Evolutionary conservation across 2,113 vertebrate species (phyloP).

Genomic region (Labeo catla): DNA sequence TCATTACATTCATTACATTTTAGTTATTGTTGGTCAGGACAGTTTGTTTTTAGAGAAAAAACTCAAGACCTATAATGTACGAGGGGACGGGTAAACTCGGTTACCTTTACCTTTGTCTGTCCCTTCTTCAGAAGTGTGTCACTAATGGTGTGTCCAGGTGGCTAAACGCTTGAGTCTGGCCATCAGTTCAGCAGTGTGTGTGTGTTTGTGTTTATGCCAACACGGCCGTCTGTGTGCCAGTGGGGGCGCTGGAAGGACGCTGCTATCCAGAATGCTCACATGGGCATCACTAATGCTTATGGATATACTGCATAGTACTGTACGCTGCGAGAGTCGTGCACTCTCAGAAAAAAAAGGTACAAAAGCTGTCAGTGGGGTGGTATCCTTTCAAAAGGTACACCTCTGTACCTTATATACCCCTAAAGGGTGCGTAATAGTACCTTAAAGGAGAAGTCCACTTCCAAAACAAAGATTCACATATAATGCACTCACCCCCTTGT

Average conservation of each 20-base stretch:
- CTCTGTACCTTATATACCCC: too few relatives aligned
- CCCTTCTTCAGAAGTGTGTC: not conserved
- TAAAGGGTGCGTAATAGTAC: too few relatives aligned
- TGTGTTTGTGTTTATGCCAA: conserved; percentile 5
- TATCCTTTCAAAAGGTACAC: too few relatives aligned
- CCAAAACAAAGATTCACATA: too few relatives aligned
- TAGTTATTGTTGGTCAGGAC: not conserved
- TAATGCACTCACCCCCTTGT: too few relatives aligned
- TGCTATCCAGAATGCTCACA: not conserved
- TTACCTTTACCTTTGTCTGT: not conserved
- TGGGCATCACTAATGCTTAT: not conserved
- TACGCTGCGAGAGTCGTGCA: too few relatives aligned
- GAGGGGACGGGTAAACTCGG: not conserved
- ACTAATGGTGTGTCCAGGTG: conserved; percentile 36
- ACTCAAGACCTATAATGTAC: too few relatives aligned
- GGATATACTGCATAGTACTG: not conserved
- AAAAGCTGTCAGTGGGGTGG: too few relatives aligned
- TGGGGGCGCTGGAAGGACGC: not conserved
- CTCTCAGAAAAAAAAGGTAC: too few relatives aligned
- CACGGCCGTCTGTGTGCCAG: conserved; percentile 13
- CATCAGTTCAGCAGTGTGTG: conserved; percentile 1
- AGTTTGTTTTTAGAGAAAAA: not conserved
- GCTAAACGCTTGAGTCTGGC: conserved; percentile 38
- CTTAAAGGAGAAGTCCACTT: too few relatives aligned
- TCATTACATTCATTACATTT: not conserved